These are phyloP conservation scores for Macroramphosus scolopax DNA, from an alignment of 2,797 vertebrate genomes.

Conservation along the genomic window DNA sequence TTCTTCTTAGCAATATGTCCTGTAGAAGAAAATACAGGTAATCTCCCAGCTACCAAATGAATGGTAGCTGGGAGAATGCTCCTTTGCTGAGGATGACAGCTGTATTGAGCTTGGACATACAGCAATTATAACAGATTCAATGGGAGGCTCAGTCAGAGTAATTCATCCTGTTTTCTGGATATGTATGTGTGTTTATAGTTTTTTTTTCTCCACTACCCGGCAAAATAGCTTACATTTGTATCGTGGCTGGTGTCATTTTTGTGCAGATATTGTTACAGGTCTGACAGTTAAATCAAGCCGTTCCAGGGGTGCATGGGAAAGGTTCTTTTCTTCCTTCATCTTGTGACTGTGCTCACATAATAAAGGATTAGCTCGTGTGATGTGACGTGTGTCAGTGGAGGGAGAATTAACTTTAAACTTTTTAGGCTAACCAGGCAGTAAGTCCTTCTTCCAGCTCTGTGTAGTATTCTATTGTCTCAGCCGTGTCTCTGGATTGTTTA, in stretches of 20 bases:
- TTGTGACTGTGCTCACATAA: conserved; percentile 46
- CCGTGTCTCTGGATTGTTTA: conserved; percentile 3
- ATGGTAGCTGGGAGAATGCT: not conserved
- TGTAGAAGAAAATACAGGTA: conserved; percentile 2
- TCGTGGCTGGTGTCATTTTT: conserved; percentile 1
- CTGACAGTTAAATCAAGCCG: conserved; percentile 16
- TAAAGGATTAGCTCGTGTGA: conserved; percentile 54
- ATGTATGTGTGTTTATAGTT: too few species aligned
- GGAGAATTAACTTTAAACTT: conserved; percentile 25
- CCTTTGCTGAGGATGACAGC: not conserved
- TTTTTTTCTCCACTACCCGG: too few species aligned
- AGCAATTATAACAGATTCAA: too few species aligned
- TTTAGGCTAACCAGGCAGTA: conserved; percentile 14
- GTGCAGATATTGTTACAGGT: conserved; percentile 7
- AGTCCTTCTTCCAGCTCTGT: conserved; percentile 17
- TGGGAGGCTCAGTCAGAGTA: too few species aligned
- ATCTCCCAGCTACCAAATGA: not conserved
- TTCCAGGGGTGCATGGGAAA: conserved; percentile 8
- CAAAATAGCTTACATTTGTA: not conserved
- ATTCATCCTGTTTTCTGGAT: too few species aligned
- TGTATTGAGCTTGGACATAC: too few species aligned
- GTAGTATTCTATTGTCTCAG: conserved; percentile 23
- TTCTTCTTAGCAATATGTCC: conserved; percentile 8
- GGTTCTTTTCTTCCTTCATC: conserved; percentile 39
- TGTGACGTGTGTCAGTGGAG: conserved; percentile 35